Percentiles rank a stretch among this genome's conserved stretches.
Evolutionary conservation across 2,888 invertebrate genomes (phyloP).

Genomic region (Lasius fuliginosus): DNA sequence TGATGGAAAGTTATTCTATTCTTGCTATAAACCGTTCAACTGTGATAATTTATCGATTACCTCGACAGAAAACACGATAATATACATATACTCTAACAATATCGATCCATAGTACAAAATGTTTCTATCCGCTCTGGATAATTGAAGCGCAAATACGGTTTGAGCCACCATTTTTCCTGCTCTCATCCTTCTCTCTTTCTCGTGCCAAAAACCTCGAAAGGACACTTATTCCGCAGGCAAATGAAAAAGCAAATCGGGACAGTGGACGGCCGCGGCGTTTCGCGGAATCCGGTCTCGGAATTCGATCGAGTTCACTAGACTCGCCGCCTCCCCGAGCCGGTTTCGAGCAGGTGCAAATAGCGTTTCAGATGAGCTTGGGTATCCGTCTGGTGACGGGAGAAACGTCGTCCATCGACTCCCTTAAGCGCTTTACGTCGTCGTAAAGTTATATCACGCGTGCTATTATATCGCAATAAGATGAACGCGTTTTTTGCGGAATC

Average conservation of each 20-base stretch:
- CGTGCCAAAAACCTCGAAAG: constrained; percentile 65
- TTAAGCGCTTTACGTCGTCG: constrained; percentile 52
- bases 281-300: constrained; percentile 82
- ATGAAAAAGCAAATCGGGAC: constrained; percentile 71
- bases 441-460: constrained; percentile 69
- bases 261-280: constrained; percentile 68
- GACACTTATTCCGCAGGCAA: constrained; percentile 57
- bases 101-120: background rate
- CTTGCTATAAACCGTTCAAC: background rate
- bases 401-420: constrained; percentile 47
- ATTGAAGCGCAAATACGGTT: constrained; percentile 24
- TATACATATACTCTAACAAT: background rate
- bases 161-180: constrained; percentile 77
- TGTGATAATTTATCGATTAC: background rate
- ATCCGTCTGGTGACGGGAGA: constrained; percentile 31
- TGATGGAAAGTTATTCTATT: background rate
- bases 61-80: background rate
- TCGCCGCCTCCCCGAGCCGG: constrained; percentile 74
- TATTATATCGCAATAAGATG: constrained; percentile 18
- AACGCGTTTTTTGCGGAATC: constrained; percentile 11
- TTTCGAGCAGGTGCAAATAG: constrained; percentile 75
- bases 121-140: background rate
- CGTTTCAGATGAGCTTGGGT: constrained; percentile 54
- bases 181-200: constrained; percentile 77
- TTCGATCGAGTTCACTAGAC: constrained; percentile 82